Percentiles rank a stretch among this genome's conserved stretches.
Evolutionary conservation across 2,797 vertebrate genomes (phyloP).

Genomic region (Propithecus deckenii): DNA sequence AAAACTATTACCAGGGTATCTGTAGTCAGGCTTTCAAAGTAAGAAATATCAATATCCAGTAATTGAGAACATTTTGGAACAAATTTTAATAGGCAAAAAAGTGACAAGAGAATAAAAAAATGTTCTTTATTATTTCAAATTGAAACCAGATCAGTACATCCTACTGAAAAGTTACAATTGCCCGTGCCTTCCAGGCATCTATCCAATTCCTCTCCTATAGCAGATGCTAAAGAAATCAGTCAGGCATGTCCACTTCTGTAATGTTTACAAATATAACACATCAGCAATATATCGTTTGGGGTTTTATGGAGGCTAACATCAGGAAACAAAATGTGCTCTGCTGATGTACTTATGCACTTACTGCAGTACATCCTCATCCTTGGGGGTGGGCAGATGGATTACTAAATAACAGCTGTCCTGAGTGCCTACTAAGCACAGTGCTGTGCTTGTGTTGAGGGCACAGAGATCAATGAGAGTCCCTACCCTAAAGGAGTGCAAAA

Average conservation of each 20-base stretch:
- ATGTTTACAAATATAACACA: slow-evolving; percentile 45
- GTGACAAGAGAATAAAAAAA: slow-evolving; percentile 39
- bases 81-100: slow-evolving; percentile 62
- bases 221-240: slow-evolving; percentile 59
- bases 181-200: slow-evolving; percentile 54
- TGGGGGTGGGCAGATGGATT: neutral
- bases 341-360: neutral
- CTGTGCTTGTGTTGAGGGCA: neutral
- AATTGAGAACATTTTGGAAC: slow-evolving; percentile 68
- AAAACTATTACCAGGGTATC: slow-evolving; percentile 33
- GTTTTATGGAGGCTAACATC: neutral
- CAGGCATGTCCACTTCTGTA: slow-evolving; percentile 49
- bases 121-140: slow-evolving; percentile 58
- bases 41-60: slow-evolving; percentile 63
- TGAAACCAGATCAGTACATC: slow-evolving; percentile 40
- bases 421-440: neutral
- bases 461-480: neutral
- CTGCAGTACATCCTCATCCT: neutral
- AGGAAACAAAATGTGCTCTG: neutral
- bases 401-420: neutral
- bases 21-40: slow-evolving; percentile 57
- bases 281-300: slow-evolving; percentile 11
- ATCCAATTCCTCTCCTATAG: slow-evolving; percentile 60
- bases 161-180: slow-evolving; percentile 58
- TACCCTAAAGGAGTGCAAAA: neutral